Base-by-base conservation (phyloP, 2,113 vertebrate species). In the Cygnus atratus region DNA sequence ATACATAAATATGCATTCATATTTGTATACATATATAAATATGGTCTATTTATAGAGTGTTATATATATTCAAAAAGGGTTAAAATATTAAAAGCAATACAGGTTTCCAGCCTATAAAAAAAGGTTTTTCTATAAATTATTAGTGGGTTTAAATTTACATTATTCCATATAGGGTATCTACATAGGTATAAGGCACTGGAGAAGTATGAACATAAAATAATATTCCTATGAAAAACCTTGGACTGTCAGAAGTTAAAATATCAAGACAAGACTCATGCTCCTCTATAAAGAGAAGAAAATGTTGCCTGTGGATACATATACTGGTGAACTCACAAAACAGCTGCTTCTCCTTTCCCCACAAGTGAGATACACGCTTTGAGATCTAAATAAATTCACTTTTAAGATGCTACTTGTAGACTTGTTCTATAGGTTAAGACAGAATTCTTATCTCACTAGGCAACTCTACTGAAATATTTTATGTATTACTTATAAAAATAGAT, bases 31-130 rank as follows among this genome's bases (percentile, higher is more conserved):
- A 10, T 28, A 39, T 10, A 41, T 29, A 41, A 65, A 93, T 72
- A 90, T 16, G n/a, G 24, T 13, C 39, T 88, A 59, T 54, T 90
- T 78, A 88, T 22, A 39, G 13, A 88, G 3, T 9, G 54, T 92
- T 88, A 84, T 33, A 62, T 29, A 81, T 31, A 79, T 33, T 50
- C 68, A 35, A 57, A 81, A 76, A 50, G 31, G 5, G 12, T 31
- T 95, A 58, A 82, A 93, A 57, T 65, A 93, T 68, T 89, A 87
- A 89, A 91, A 52, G 1, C 58, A 66, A 54, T 22, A 58, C 6
- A 35, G 28, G 39, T 92, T 78, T 33, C 21, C 39, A 72, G 44
- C 6, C 52, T 39, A 74, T 20, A 91, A 68, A 58, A 52, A 52
- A 77, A 72, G 20, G n/a, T 0, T 80, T 85, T 76, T 74, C 20